Conservation (phyloP, 1,140 invertebrate genomes). For the Drosophila ambigua region DNA sequence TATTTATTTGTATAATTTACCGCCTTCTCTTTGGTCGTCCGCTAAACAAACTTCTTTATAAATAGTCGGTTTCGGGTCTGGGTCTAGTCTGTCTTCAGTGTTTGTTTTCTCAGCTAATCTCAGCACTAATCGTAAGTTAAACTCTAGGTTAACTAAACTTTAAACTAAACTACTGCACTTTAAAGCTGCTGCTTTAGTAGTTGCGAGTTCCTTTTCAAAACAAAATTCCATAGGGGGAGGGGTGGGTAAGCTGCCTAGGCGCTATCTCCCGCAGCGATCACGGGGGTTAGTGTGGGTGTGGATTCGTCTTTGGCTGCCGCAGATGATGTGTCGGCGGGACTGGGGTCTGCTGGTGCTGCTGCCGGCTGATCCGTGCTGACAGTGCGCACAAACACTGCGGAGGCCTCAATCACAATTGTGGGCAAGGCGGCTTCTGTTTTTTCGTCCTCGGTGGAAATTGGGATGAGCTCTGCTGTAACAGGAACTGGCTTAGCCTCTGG, state of each 20-base stretch:
- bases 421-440: slow-evolving; percentile 28
- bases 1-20: too few relatives aligned
- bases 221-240: slow-evolving; percentile 6
- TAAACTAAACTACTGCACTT: slow-evolving; percentile 77
- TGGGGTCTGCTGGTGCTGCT: slow-evolving; percentile 9
- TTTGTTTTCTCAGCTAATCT: slow-evolving; percentile 40
- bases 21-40: slow-evolving; percentile 28
- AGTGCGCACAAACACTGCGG: slow-evolving; percentile 67
- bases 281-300: slow-evolving; percentile 8
- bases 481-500: slow-evolving; percentile 13
- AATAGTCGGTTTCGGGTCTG: slow-evolving; percentile 28
- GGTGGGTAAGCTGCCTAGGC: not conserved
- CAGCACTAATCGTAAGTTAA: slow-evolving; percentile 71
- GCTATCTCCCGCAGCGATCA: not conserved
- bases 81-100: slow-evolving; percentile 62
- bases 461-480: slow-evolving; percentile 3
- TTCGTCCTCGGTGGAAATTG: slow-evolving; percentile 6
- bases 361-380: slow-evolving; percentile 55
- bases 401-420: slow-evolving; percentile 63
- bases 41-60: slow-evolving; percentile 25
- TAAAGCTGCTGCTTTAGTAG: slow-evolving; percentile 78
- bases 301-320: slow-evolving; percentile 19
- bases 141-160: slow-evolving; percentile 49
- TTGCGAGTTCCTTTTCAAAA: slow-evolving; percentile 65
- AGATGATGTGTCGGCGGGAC: slow-evolving; percentile 7